Percentiles rank a stretch among this genome's conserved stretches.
These are phyloP conservation scores for Oreocharis arfaki DNA, from an alignment of 2,113 vertebrate genomes.

Conservation along the genomic window DNA sequence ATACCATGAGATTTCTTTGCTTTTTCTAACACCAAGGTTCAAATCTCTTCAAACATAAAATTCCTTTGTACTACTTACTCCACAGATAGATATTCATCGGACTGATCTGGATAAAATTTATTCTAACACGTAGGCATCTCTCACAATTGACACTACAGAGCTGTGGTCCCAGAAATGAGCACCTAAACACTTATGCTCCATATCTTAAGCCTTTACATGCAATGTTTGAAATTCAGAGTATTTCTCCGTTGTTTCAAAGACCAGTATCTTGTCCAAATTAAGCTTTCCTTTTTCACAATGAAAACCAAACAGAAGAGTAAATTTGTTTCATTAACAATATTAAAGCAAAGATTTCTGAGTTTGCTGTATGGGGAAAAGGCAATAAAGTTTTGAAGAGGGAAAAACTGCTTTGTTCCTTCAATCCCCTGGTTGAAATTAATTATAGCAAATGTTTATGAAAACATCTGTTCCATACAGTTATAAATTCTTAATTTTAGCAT, in stretches of 20 bases:
- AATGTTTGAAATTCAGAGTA: neutral
- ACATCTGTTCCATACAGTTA: conserved; percentile 81
- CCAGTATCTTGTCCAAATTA: conserved; percentile 9
- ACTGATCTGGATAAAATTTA: neutral
- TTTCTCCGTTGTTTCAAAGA: conserved; percentile 16
- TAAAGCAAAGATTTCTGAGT: conserved; percentile 71
- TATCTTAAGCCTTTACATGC: neutral
- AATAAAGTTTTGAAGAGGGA: conserved; percentile 79
- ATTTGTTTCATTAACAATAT: conserved; percentile 70
- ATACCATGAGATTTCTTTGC: conserved; percentile 53
- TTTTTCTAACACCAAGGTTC: conserved; percentile 51
- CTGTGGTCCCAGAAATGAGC: conserved; percentile 9
- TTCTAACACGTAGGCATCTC: neutral
- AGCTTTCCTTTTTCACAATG: conserved; percentile 48
- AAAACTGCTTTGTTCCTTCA: conserved; percentile 78
- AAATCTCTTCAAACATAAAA: conserved; percentile 41
- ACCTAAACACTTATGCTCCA: neutral
- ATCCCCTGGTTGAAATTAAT: conserved; percentile 82
- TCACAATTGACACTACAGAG: neutral
- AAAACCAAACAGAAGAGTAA: conserved; percentile 66
- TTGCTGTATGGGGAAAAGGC: conserved; percentile 63
- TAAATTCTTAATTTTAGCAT: conserved; percentile 80
- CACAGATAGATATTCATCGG: neutral
- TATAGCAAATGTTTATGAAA: conserved; percentile 85
- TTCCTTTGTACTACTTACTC: neutral